Conservation (phyloP, 2,113 vertebrate species). For the Tetraodon nigroviridis region DNA sequence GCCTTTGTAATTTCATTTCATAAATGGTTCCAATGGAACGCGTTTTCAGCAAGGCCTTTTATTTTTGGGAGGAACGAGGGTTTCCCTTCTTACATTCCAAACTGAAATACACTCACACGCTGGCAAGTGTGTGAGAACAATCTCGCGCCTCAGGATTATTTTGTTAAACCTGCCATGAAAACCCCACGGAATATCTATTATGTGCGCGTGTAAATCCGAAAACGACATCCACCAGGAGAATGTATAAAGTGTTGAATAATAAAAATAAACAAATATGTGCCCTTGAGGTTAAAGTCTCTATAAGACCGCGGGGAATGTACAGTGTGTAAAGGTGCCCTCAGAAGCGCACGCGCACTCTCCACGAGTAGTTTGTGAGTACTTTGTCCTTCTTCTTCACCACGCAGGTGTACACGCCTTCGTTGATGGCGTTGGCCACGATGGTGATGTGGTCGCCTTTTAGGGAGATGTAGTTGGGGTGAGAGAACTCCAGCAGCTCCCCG, state of each 20-base stretch:
- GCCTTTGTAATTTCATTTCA: slow-evolving; percentile 30
- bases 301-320: slow-evolving; percentile 33
- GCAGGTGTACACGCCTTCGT: slow-evolving; percentile 93
- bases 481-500: slow-evolving; percentile 88
- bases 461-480: slow-evolving; percentile 89
- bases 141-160: neutral
- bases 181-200: slow-evolving; percentile 54
- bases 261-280: slow-evolving; percentile 56
- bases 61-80: slow-evolving; percentile 7
- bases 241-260: slow-evolving; percentile 9
- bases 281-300: slow-evolving; percentile 52
- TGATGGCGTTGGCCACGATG: slow-evolving; percentile 94
- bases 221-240: slow-evolving; percentile 22
- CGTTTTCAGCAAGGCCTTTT: slow-evolving; percentile 22
- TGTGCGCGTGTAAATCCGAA: slow-evolving; percentile 41
- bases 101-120: neutral
- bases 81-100: too few relatives aligned
- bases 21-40: slow-evolving; percentile 40
- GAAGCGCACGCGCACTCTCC: slow-evolving; percentile 86
- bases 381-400: slow-evolving; percentile 86
- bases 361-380: slow-evolving; percentile 90
- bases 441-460: slow-evolving; percentile 88
- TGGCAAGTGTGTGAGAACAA: neutral
- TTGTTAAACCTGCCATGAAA: slow-evolving; percentile 14
- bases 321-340: slow-evolving; percentile 46